These are phyloP conservation scores for Meda fulgida DNA, from an alignment of 2,797 vertebrate genomes.

Conservation along the genomic window DNA sequence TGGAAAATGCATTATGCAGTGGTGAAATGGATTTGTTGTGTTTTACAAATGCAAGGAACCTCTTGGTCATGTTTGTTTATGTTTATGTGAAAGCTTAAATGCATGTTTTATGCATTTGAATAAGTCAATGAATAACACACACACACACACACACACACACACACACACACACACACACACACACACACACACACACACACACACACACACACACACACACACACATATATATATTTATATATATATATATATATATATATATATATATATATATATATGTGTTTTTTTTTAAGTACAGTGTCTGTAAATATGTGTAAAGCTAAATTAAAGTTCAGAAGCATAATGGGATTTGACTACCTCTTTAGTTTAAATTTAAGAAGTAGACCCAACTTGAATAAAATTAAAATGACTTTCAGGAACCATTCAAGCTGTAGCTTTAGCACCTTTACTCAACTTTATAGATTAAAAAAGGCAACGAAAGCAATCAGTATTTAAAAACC, in stretches of 20 bases:
- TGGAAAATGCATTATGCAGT: slow-evolving; percentile 23
- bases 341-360: slow-evolving; percentile 5
- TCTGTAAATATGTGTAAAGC: slow-evolving; percentile 34
- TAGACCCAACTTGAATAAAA: not conserved
- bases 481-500: not conserved
- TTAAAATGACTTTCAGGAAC: not conserved
- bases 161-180: no score
- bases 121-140: slow-evolving; percentile 6
- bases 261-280: no score
- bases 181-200: no score
- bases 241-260: no score
- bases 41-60: not conserved
- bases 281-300: no score
- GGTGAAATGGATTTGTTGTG: slow-evolving; percentile 33
- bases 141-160: no score
- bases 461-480: not conserved
- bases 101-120: not conserved
- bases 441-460: not conserved
- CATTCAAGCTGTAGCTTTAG: not conserved
- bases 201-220: no score
- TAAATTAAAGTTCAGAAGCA: slow-evolving; percentile 30
- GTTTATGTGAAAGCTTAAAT: slow-evolving; percentile 17
- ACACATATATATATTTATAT: no score
- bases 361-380: slow-evolving; percentile 5
- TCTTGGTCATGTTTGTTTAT: slow-evolving; percentile 24